phyloP scores from a whole-genome alignment of 2,113 vertebrate species.

The Calyptommatus sinebrachiatus region DNA sequence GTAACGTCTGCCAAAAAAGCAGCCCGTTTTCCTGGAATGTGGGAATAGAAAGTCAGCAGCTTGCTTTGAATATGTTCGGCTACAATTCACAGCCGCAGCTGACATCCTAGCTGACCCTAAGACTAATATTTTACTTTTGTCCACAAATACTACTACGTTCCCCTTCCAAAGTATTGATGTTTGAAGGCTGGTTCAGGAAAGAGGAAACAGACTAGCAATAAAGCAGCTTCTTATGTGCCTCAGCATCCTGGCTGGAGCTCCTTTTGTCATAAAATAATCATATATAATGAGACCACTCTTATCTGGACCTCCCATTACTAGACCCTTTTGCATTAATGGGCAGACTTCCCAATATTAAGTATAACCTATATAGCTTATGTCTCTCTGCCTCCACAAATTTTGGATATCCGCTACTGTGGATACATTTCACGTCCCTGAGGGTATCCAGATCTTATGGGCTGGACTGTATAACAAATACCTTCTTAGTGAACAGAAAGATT shows the following conservation, averaged over 20 bases:
- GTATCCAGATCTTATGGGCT: constrained; percentile 3
- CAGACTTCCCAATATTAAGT: constrained; percentile 3
- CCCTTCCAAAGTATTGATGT: constrained; percentile 40
- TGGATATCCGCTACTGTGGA: constrained; percentile 23
- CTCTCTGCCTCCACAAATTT: constrained; percentile 13
- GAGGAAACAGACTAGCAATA: constrained; percentile 43
- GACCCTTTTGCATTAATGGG: background rate
- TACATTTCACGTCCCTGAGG: constrained; percentile 9
- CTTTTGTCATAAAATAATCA: constrained; percentile 56
- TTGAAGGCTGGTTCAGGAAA: constrained; percentile 41
- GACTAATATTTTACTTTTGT: constrained; percentile 45
- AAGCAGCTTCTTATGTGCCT: constrained; percentile 57
- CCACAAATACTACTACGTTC: constrained; percentile 28
- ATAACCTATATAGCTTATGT: constrained; percentile 11
- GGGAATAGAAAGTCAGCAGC: constrained; percentile 60
- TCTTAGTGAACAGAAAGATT: constrained; percentile 53
- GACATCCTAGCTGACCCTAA: constrained; percentile 42
- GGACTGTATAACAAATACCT: constrained; percentile 45
- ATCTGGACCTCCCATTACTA: constrained; percentile 19
- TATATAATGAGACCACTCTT: constrained; percentile 2
- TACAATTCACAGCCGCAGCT: constrained; percentile 55
- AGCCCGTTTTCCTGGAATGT: constrained; percentile 63
- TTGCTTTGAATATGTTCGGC: constrained; percentile 56
- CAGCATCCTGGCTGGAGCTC: constrained; percentile 44
- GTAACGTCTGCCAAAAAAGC: constrained; percentile 60